Percentiles rank a stretch among this genome's conserved stretches.
phyloP scores from a whole-genome alignment of 2,888 invertebrate genomes.

The Eretmocerus hayati region DNA sequence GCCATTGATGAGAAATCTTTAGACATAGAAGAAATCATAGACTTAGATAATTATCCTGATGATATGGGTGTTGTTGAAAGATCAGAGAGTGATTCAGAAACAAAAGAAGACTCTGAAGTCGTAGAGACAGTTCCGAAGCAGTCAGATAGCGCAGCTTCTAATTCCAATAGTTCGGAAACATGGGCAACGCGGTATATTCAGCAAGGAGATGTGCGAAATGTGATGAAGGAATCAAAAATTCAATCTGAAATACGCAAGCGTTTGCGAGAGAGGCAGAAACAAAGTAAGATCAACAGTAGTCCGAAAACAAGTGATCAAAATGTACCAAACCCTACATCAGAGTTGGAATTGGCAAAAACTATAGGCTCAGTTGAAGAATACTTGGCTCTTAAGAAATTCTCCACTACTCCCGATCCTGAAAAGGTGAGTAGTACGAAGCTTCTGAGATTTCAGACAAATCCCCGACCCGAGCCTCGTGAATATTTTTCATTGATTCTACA shows the following conservation, averaged over 20 bases:
- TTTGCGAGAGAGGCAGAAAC: slow-evolving; percentile 40
- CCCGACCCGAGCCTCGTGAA: no score
- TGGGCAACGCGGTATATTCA: slow-evolving; percentile 45
- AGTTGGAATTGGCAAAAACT: slow-evolving; percentile 25
- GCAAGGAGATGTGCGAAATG: slow-evolving; percentile 43
- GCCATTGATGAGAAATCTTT: slow-evolving; percentile 30
- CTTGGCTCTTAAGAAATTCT: slow-evolving; percentile 35
- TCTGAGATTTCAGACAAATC: no score
- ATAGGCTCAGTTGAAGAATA: slow-evolving; percentile 44
- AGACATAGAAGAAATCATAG: slow-evolving; percentile 41
- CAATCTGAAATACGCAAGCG: slow-evolving; percentile 45
- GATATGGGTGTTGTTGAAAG: slow-evolving; percentile 40
- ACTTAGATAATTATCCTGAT: slow-evolving; percentile 43
- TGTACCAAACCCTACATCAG: slow-evolving; percentile 10
- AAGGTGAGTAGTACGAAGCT: no score
- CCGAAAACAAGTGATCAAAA: slow-evolving; percentile 26
- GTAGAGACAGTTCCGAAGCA: slow-evolving; percentile 6
- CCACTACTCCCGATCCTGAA: no score
- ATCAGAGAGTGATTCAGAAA: slow-evolving; percentile 18
- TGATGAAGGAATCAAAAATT: slow-evolving; percentile 45
- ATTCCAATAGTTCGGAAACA: slow-evolving; percentile 31
- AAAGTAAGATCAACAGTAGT: slow-evolving; percentile 36
- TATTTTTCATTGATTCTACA: no score
- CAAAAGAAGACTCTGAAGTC: slow-evolving; percentile 11
- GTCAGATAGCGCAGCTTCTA: slow-evolving; percentile 6